Percentiles rank a stretch among this genome's conserved stretches.
phyloP scores from a whole-genome alignment of 2,797 vertebrate genomes.

The Acanthornis magna region DNA sequence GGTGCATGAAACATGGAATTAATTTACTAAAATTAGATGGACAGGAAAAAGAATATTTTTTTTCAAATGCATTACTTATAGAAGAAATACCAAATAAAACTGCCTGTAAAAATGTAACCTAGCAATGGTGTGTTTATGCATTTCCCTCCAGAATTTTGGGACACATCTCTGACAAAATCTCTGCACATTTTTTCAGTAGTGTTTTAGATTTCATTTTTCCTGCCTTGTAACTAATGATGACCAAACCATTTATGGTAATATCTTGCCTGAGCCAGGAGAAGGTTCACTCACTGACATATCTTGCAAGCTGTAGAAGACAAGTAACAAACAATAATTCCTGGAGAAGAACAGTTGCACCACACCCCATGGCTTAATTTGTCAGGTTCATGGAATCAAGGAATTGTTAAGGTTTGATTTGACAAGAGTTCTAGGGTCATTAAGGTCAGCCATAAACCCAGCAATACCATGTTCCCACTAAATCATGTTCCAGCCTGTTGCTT shows the following conservation, averaged over 20 bases:
- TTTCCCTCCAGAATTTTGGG: background rate
- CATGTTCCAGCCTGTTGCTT: background rate
- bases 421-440: background rate
- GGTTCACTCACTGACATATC: background rate
- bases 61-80: rapidly evolving
- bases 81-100: background rate
- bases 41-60: background rate
- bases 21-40: background rate
- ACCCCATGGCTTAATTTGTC: background rate
- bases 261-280: background rate
- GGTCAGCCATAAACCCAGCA: background rate
- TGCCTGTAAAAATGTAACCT: background rate
- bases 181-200: background rate
- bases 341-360: rapidly evolving
- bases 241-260: background rate
- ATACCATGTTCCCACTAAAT: background rate
- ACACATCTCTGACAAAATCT: background rate
- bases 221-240: background rate
- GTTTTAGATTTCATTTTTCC: background rate
- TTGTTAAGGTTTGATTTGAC: background rate
- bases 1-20: rapidly evolving
- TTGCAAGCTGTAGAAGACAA: background rate
- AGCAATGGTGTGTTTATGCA: rapidly evolving
- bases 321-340: rapidly evolving
- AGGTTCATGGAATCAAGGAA: background rate